Evolutionary conservation across 1,140 invertebrate genomes (phyloP).

Genomic region (Drosophila simulans): DNA sequence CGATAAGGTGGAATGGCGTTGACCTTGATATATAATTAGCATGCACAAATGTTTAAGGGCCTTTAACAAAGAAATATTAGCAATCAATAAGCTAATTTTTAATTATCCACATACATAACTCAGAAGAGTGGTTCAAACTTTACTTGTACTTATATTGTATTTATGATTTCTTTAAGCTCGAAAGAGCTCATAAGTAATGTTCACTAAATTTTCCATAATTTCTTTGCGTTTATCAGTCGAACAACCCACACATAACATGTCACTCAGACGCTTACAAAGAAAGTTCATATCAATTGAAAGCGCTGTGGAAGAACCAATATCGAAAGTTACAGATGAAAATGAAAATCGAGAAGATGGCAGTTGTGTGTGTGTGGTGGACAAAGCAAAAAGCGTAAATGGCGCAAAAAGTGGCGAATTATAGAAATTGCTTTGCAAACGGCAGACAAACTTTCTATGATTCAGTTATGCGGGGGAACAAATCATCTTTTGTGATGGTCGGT

Average conservation of each 20-base stretch:
- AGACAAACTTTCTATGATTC: constrained; percentile 59
- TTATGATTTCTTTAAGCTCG: no score
- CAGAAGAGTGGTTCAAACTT: no score
- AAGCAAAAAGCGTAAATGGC: constrained; percentile 2
- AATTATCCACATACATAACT: no score
- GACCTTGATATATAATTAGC: constrained; percentile 36
- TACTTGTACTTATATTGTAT: no score
- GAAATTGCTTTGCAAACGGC: constrained; percentile 54
- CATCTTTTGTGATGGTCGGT: constrained; percentile 29
- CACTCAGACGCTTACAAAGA: constrained; percentile 22
- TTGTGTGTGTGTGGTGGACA: not conserved
- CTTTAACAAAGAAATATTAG: not conserved
- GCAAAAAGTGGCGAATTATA: constrained; percentile 55
- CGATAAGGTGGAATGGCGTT: constrained; percentile 32
- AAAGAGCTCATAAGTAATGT: no score
- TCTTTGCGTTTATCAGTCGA: constrained; percentile 17
- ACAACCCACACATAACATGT: constrained; percentile 2
- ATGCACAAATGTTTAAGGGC: not conserved
- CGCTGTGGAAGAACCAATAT: constrained; percentile 36
- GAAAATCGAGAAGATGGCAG: constrained; percentile 22
- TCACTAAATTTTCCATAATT: constrained; percentile 22
- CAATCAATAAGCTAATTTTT: no score
- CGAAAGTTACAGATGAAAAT: constrained; percentile 47
- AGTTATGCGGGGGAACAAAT: constrained; percentile 13
- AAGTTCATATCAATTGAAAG: constrained; percentile 57